A percentile compares a stretch with the other conserved stretches of the same genome.
Evolutionary conservation across 2,888 invertebrate species (phyloP).

Genomic region (Drosophila mimetica): DNA sequence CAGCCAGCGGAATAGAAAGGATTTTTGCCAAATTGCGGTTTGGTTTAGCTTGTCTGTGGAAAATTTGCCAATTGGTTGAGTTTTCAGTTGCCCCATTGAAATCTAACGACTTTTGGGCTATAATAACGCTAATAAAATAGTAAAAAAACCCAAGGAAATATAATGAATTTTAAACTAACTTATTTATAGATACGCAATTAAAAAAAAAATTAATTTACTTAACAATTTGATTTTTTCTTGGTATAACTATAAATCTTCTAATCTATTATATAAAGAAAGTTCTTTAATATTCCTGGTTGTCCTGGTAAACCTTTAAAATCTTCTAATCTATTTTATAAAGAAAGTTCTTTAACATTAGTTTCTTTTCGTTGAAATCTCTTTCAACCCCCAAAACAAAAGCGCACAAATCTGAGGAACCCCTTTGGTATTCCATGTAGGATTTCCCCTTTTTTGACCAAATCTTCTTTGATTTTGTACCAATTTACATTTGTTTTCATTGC

Average conservation of each 20-base stretch:
- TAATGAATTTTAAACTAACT: no score
- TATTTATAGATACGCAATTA: no score
- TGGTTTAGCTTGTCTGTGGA: constrained; percentile 21
- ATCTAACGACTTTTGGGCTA: not conserved
- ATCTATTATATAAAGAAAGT: no score
- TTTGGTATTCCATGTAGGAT: constrained; percentile 4
- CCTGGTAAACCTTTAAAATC: not conserved
- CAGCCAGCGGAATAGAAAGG: constrained; percentile 16
- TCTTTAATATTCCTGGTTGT: no score
- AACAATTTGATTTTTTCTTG: not conserved
- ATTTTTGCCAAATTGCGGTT: constrained; percentile 40
- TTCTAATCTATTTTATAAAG: not conserved
- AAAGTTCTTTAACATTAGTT: not conserved
- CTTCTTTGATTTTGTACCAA: constrained; percentile 6
- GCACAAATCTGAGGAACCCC: not conserved
- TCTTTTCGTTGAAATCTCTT: no score
- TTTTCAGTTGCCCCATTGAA: constrained; percentile 8
- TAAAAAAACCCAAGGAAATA: no score
- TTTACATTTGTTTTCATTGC: constrained; percentile 22
- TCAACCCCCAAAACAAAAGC: not conserved
- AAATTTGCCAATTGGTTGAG: constrained; percentile 35
- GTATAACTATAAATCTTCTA: no score
- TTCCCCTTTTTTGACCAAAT: constrained; percentile 3
- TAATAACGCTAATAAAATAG: no score
- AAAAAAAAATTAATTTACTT: no score